phyloP scores from a whole-genome alignment of 1,140 invertebrate genomes.

The Melitaea cinxia region DNA sequence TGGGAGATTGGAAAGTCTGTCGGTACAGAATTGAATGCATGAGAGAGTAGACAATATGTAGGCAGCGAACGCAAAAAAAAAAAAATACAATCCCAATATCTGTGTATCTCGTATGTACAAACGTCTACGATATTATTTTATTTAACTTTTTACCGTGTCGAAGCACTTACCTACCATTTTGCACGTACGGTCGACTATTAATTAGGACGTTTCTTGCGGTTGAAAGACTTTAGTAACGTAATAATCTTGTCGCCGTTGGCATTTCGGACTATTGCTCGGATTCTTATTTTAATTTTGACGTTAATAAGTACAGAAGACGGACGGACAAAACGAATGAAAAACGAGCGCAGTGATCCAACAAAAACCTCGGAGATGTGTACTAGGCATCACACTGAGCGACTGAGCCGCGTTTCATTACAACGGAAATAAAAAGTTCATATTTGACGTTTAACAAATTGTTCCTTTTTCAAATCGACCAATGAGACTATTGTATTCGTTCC shows the following conservation, averaged over 20 bases:
- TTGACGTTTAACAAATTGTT: constrained; percentile 82
- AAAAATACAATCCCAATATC: constrained; percentile 38
- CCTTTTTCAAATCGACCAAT: constrained; percentile 82
- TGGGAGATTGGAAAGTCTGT: constrained; percentile 73
- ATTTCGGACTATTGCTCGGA: constrained; percentile 58
- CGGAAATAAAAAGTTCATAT: constrained; percentile 79
- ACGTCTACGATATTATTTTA: constrained; percentile 44
- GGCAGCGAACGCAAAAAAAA: constrained; percentile 53
- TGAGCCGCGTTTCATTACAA: constrained; percentile 74
- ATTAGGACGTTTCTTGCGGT: constrained; percentile 58
- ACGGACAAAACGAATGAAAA: constrained; percentile 73
- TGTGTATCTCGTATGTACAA: constrained; percentile 46
- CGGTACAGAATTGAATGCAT: constrained; percentile 64
- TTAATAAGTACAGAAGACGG: constrained; percentile 67
- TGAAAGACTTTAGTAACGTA: constrained; percentile 60
- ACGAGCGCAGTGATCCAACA: constrained; percentile 60
- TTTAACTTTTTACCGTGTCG: constrained; percentile 41
- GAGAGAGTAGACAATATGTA: constrained; percentile 57
- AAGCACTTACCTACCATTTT: constrained; percentile 34
- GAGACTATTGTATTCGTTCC: constrained; percentile 78
- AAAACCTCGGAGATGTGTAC: constrained; percentile 67
- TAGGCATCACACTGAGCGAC: constrained; percentile 74
- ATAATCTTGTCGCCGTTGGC: constrained; percentile 74
- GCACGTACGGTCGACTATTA: constrained; percentile 55
- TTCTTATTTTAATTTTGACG: constrained; percentile 75